Base-by-base conservation (phyloP, 2,113 vertebrate species). In the Poecilia latipinna region DNA sequence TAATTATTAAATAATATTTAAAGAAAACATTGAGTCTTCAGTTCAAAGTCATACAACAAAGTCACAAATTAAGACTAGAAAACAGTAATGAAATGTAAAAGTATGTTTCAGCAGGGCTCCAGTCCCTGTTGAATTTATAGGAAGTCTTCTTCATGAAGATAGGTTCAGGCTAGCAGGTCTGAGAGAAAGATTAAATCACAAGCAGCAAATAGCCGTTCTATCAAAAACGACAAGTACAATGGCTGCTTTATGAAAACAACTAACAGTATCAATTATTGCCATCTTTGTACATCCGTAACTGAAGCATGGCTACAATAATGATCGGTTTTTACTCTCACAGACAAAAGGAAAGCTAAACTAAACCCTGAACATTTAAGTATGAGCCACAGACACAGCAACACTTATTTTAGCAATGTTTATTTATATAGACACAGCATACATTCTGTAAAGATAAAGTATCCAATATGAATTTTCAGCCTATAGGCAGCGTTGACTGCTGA, bases 331-430 rank as follows among this genome's bases (percentile, higher is more conserved):
- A 17, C 12, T 17, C 61, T 17, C 31, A 32, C 61, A 32, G 19
- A 42, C 39, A 15, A 42, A 11, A 51, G 29, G 2, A 65, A 13
- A 4, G 12, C n/a, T 37, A 65, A 22, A 22, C 10, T n/a, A 66
- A 19, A 66, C 64, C 24, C 12, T 26, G 7, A 3, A 66, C 28
- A 48, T 19, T 4, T 0, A 33, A 22, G 17, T 7, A 31, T 67
- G 17, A 48, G 29, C 15, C 33, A 57, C 13, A 31, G 51, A 71
- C 61, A 48, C 12, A n/a, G 4, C 54, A 70, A 19, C 26, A 44
- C 28, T 65, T 83, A 69, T 65, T 79, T 68, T 2, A 87, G 57
- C 69, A 62, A 68, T 68, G 28, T 91, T 87, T 91, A 92, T 89
- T 89, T 78, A 86, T 71, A 82, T 74, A 82, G 39, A 88, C 69